These are phyloP conservation scores for Pocillopora grandis DNA, from an alignment of 92 coral and sea anemone species.

Conservation along the genomic window DNA sequence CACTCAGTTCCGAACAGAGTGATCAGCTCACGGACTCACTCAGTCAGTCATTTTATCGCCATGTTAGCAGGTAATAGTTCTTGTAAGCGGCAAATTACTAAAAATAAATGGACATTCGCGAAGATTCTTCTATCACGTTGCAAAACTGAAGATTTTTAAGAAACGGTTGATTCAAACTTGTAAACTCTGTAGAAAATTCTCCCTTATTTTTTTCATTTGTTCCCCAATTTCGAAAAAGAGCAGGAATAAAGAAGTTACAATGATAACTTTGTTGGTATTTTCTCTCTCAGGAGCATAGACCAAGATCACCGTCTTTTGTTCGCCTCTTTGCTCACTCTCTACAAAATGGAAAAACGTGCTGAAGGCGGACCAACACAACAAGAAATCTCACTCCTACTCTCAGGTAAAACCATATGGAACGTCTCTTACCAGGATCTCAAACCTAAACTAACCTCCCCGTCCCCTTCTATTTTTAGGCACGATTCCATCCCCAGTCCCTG, in stretches of 20 bases:
- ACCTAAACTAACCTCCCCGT: not conserved
- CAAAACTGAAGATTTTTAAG: too few relatives aligned
- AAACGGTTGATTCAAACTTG: too few relatives aligned
- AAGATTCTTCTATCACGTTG: too few relatives aligned
- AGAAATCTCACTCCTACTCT: constrained; percentile 27
- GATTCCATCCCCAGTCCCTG: constrained; percentile 56
- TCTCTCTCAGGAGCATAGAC: constrained; percentile 77
- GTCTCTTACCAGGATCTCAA: not conserved
- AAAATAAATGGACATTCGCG: too few relatives aligned
- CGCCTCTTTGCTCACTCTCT: constrained; percentile 77
- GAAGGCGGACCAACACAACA: constrained; percentile 37
- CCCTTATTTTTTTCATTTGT: too few relatives aligned
- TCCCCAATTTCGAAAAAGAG: not conserved
- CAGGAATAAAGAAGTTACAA: not conserved
- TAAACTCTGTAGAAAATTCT: too few relatives aligned
- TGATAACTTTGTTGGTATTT: not conserved
- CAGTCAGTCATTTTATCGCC: constrained; percentile 79
- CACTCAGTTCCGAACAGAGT: constrained; percentile 66
- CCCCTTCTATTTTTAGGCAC: constrained; percentile 50
- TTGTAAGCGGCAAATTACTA: too few relatives aligned
- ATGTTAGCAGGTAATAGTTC: constrained; percentile 76
- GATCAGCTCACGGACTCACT: constrained; percentile 70
- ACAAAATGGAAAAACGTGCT: constrained; percentile 57
- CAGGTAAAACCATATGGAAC: constrained; percentile 1
- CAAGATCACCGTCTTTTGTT: constrained; percentile 85